A percentile compares a stretch with the other conserved stretches of the same genome.
phyloP scores from a whole-genome alignment of 1,140 invertebrate species.

The Meloidogyne exigua region DNA sequence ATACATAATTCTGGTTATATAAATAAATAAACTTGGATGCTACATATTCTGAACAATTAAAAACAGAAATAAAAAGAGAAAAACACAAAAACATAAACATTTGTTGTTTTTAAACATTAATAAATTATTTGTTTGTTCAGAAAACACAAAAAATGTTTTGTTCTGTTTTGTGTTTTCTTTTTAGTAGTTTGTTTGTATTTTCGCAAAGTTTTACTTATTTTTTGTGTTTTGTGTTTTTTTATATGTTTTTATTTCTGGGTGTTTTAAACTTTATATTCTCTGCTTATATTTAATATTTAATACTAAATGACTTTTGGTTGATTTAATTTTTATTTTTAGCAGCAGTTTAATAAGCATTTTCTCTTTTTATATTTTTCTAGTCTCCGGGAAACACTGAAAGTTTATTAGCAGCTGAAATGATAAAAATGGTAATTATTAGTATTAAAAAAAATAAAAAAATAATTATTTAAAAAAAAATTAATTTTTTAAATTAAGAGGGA shows the following conservation, averaged over 20 bases:
- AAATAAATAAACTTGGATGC: too few relatives aligned
- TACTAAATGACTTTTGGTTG: constrained; percentile 2
- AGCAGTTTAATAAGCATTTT: background rate
- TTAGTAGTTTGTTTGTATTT: too few relatives aligned
- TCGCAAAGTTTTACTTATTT: background rate
- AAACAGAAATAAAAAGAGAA: too few relatives aligned
- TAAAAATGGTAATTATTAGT: background rate
- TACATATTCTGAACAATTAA: too few relatives aligned
- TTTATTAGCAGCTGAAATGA: background rate
- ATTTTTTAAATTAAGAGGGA: background rate
- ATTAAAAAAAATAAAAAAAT: background rate
- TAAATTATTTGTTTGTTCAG: too few relatives aligned
- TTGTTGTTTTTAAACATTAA: too few relatives aligned
- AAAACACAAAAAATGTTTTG: too few relatives aligned
- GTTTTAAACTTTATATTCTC: background rate
- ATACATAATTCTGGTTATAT: too few relatives aligned
- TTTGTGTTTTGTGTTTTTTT: background rate
- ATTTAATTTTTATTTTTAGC: background rate
- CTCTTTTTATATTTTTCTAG: background rate
- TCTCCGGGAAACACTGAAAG: background rate
- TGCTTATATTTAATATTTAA: too few relatives aligned
- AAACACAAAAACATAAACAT: too few relatives aligned
- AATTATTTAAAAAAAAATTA: too few relatives aligned
- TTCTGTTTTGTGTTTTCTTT: too few relatives aligned
- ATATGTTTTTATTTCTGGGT: background rate